Percentiles rank a stretch among this genome's conserved stretches.
Evolutionary conservation across 2,888 invertebrate genomes (phyloP).

Genomic region (Mechanitis mazaeus): DNA sequence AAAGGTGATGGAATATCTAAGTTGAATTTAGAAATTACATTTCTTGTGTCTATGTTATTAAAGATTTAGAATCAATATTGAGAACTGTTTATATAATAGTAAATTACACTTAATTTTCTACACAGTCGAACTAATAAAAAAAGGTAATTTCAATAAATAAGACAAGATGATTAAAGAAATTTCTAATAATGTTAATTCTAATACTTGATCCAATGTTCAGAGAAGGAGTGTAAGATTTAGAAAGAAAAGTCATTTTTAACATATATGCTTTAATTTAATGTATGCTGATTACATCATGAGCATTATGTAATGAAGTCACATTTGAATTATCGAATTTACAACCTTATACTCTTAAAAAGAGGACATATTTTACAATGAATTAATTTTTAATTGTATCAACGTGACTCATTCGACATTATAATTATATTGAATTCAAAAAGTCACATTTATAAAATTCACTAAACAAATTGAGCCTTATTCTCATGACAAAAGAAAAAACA

Average conservation of each 20-base stretch:
- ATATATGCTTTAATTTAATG: constrained; percentile 69
- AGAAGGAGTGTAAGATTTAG: constrained; percentile 6
- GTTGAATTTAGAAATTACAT: too few species aligned
- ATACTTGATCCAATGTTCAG: background rate
- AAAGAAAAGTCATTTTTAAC: constrained; percentile 44
- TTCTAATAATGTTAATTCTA: too few species aligned
- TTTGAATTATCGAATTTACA: constrained; percentile 69
- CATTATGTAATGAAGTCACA: constrained; percentile 66
- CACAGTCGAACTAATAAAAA: too few species aligned
- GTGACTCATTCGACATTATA: constrained; percentile 5
- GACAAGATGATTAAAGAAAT: too few species aligned
- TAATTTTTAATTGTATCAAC: constrained; percentile 29
- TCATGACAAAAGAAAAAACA: too few species aligned
- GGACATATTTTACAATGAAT: constrained; percentile 63
- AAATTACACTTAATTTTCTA: too few species aligned
- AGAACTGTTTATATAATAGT: too few species aligned
- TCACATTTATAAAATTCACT: constrained; percentile 4
- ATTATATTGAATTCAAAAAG: background rate
- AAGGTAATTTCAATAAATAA: too few species aligned
- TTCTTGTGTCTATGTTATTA: too few species aligned
- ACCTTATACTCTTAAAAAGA: constrained; percentile 58
- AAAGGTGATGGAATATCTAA: too few species aligned
- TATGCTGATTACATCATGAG: constrained; percentile 69
- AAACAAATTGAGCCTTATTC: constrained; percentile 1
- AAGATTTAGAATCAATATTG: too few species aligned